phyloP scores from a whole-genome alignment of 1,140 invertebrate species.

The Leguminivora glycinivorella region DNA sequence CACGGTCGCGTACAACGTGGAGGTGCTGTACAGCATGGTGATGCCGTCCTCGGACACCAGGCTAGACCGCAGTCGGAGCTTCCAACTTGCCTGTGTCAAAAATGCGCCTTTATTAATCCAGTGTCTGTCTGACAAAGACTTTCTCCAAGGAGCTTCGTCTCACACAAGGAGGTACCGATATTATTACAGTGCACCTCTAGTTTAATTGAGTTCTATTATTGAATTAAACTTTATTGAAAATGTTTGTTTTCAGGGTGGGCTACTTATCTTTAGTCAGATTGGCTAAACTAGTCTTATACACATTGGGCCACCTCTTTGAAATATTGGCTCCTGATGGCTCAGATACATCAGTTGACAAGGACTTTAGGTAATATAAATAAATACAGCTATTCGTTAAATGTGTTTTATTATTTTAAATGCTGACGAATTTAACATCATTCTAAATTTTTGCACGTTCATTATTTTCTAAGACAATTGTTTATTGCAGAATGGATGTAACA shows the following conservation, averaged over 20 bases:
- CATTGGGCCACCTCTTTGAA: slow-evolving; percentile 88
- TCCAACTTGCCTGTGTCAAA: slow-evolving; percentile 93
- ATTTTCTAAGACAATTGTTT: not conserved
- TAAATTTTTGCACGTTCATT: no score
- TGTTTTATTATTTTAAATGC: no score
- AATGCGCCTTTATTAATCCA: slow-evolving; percentile 80
- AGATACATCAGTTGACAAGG: slow-evolving; percentile 58
- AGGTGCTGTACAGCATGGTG: slow-evolving; percentile 92
- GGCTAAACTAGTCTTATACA: slow-evolving; percentile 92
- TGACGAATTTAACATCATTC: no score
- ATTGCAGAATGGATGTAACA: slow-evolving; percentile 67
- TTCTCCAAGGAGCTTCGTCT: slow-evolving; percentile 68
- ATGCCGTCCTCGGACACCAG: slow-evolving; percentile 94
- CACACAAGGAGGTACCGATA: slow-evolving; percentile 66
- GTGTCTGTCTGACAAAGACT: slow-evolving; percentile 68
- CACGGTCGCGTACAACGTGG: slow-evolving; percentile 75
- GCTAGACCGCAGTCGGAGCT: slow-evolving; percentile 90
- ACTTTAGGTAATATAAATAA: slow-evolving; percentile 56
- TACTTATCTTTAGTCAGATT: slow-evolving; percentile 93
- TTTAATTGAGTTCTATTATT: not conserved
- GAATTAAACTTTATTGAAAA: not conserved
- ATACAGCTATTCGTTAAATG: not conserved
- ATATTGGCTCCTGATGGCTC: slow-evolving; percentile 81
- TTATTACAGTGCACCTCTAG: not conserved
- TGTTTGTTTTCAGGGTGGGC: slow-evolving; percentile 81